A percentile compares a stretch with the other conserved stretches of the same genome.
phyloP scores from a whole-genome alignment of 2,888 invertebrate species.

The Alsophila aescularia region DNA sequence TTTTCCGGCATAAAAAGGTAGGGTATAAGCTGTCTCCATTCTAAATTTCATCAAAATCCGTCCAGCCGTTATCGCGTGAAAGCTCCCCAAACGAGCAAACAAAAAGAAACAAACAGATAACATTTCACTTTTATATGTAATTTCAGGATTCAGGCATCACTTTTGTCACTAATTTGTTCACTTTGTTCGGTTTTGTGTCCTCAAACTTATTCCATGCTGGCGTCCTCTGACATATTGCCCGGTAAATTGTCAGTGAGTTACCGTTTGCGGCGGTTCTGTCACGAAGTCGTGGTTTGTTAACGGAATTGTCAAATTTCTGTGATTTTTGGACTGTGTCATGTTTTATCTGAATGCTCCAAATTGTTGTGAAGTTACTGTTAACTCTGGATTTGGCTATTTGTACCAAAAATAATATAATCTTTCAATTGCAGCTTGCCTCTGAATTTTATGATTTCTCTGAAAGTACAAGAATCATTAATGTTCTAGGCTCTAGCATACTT shows the following conservation, averaged over 20 bases:
- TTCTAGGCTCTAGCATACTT: no score
- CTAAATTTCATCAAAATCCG: no score
- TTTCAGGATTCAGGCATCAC: no score
- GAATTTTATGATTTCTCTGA: neutral
- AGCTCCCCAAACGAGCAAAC: no score
- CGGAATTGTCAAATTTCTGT: conserved; percentile 24
- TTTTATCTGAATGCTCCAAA: conserved; percentile 15
- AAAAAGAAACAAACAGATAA: no score
- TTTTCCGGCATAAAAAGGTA: no score
- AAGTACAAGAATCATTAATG: no score
- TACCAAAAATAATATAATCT: neutral
- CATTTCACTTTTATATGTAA: no score
- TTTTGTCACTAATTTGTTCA: no score
- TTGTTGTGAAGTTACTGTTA: conserved; percentile 18
- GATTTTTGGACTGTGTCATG: conserved; percentile 27
- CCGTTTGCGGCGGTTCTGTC: conserved; percentile 30
- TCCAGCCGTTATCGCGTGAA: no score
- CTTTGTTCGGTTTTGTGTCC: no score
- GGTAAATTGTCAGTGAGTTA: conserved; percentile 32
- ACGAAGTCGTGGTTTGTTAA: conserved; percentile 37
- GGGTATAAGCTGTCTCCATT: no score
- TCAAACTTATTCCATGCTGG: neutral
- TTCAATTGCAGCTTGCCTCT: neutral
- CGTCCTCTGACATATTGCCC: conserved; percentile 2
- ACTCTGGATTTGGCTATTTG: conserved; percentile 1